These are phyloP conservation scores for Muschampia plurimacula DNA, from an alignment of 2,888 invertebrate genomes.

Conservation along the genomic window DNA sequence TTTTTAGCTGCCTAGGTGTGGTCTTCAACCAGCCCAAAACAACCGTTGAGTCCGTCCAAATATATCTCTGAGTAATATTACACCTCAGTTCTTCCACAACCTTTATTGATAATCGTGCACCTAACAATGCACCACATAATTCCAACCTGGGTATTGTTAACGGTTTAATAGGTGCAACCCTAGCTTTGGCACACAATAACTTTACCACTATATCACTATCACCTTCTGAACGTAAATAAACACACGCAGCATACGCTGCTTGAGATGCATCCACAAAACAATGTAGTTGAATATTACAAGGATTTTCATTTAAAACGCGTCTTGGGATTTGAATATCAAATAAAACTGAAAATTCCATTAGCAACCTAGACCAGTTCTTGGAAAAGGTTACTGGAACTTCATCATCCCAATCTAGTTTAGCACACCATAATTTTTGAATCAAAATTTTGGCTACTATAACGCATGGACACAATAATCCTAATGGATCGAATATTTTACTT, in stretches of 20 bases:
- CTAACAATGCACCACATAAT: conserved; percentile 1
- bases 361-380: background rate
- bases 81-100: background rate
- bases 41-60: conserved; percentile 28
- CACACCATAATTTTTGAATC: conserved; percentile 9
- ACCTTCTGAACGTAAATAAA: conserved; percentile 18
- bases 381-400: background rate
- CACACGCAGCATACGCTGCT: conserved; percentile 22
- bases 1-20: conserved; percentile 17
- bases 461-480: conserved; percentile 11
- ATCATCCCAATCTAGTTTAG: conserved; percentile 29
- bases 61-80: background rate
- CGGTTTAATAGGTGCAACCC: conserved; percentile 15
- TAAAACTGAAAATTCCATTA: background rate
- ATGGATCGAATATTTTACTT: conserved; percentile 11
- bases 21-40: conserved; percentile 32
- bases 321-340: background rate
- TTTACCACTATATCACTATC: background rate
- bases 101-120: background rate
- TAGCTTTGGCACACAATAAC: conserved; percentile 10
- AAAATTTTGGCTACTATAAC: conserved; percentile 12
- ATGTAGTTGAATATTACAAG: conserved; percentile 23
- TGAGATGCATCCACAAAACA: conserved; percentile 42
- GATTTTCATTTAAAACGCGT: background rate
- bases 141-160: conserved; percentile 9